Evolutionary conservation across 1,140 invertebrate genomes (phyloP), one percentile per base, ranked within the genome.

Genomic region (Ceratosolen solmsi): DNA sequence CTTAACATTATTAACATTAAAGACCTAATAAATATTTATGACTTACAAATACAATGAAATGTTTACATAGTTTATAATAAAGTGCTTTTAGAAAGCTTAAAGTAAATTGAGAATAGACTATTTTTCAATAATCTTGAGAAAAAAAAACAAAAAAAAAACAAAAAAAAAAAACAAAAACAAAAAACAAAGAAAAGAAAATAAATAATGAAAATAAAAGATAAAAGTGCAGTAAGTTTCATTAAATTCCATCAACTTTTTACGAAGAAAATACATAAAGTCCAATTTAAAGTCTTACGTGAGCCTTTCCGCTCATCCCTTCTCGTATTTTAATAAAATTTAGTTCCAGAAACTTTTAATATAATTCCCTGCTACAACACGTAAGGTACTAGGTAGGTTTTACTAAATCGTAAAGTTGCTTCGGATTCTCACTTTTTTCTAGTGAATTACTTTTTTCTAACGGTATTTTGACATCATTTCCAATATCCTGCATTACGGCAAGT

Each of bases 271-370:
- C 73, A 81, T 81, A 75, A 81, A 81, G 56, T 70, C 30, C 79
- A 75, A 81, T 81, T 81, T 51, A 75, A 81, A 75, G 71, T 81
- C 58, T 75, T 46, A 70, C 54, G 27, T 65, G 41, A 73, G 71
- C 30, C 56, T 75, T 15, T 75, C 30, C 74, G 63, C 54, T 77
- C 74, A 71, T 82, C 81, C 54, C 27, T 54, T 51, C 56, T 70
- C 81, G 56, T 82, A 72, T 82, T 82, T 82, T 63, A 82, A 78
- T 82, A 82, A 71, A 77, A 76, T 74, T 72, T 82, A 78, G 54
- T 78, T 82, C 75, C 58, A 63, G 68, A 78, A 78, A 82, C 56
- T 78, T 82, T 82, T 82, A 73, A 82, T 78, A 82, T 63, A 82
- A 78, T 77, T 82, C 65, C 2, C 58, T 3, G 68, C 68, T 78